Percentiles rank a stretch among this genome's conserved stretches.
Conservation (phyloP, 2,113 vertebrate species). For the Semnornis frantzii region DNA sequence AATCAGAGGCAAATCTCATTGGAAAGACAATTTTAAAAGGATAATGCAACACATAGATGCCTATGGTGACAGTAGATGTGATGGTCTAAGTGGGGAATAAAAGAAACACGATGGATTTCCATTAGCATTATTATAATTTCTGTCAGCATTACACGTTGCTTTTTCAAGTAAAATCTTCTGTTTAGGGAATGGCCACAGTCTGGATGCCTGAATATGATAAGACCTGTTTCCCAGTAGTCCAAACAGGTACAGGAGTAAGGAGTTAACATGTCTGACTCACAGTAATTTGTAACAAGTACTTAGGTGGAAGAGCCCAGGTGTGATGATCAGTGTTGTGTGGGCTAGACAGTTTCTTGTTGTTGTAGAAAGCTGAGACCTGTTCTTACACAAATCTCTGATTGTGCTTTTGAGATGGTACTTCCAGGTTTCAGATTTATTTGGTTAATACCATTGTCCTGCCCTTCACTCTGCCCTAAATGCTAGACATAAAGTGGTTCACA, state of each 20-base stretch:
- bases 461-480: background rate
- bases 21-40: background rate
- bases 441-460: too few species aligned
- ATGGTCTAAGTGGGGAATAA: background rate
- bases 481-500: background rate
- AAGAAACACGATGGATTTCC: accelerated
- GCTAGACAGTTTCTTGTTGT: background rate
- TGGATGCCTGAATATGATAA: background rate
- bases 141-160: accelerated
- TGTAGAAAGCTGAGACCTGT: background rate
- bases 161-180: background rate
- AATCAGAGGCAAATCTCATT: background rate
- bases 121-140: background rate
- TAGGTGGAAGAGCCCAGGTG: background rate
- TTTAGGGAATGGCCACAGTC: background rate
- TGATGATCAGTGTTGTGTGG: background rate
- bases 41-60: accelerated
- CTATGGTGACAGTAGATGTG: too few species aligned
- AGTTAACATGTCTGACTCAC: too few species aligned
- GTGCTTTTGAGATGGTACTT: too few species aligned
- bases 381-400: background rate
- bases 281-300: background rate
- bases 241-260: background rate
- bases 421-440: background rate
- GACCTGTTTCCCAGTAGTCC: background rate